A percentile compares a stretch with the other conserved stretches of the same genome.
Evolutionary conservation across 2,113 vertebrate genomes (phyloP).

Genomic region (Tauraco erythrolophus): DNA sequence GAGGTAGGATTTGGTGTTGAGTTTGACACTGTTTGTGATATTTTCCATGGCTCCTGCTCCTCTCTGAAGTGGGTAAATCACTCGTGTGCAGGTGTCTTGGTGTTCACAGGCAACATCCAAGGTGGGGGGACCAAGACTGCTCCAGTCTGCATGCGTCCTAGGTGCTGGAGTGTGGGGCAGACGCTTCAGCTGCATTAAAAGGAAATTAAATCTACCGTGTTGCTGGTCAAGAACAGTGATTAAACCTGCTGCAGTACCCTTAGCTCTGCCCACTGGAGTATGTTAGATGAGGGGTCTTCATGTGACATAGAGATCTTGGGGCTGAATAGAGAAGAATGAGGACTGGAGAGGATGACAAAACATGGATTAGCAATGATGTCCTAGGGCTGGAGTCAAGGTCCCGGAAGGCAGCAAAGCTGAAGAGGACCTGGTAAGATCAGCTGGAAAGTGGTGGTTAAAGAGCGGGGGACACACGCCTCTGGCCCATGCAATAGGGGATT

Average conservation of each 20-base stretch:
- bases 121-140: accelerated
- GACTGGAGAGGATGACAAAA: not conserved
- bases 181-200: not conserved
- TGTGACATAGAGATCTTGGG: no score
- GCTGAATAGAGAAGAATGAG: not conserved
- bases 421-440: not conserved
- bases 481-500: accelerated
- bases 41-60: not conserved
- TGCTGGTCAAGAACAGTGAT: not conserved
- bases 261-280: not conserved
- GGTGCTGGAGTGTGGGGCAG: not conserved
- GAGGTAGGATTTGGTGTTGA: not conserved
- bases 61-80: not conserved
- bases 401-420: no score
- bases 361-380: not conserved
- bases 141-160: accelerated
- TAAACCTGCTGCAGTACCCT: not conserved
- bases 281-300: not conserved
- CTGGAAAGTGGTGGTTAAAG: not conserved
- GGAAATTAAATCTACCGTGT: accelerated
- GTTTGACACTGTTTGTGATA: not conserved
- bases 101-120: not conserved
- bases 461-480: no score
- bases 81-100: not conserved
- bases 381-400: no score